A percentile compares a stretch with the other conserved stretches of the same genome.
These are phyloP conservation scores for Eristalis intricaria DNA, from an alignment of 2,888 invertebrate species.

Conservation along the genomic window DNA sequence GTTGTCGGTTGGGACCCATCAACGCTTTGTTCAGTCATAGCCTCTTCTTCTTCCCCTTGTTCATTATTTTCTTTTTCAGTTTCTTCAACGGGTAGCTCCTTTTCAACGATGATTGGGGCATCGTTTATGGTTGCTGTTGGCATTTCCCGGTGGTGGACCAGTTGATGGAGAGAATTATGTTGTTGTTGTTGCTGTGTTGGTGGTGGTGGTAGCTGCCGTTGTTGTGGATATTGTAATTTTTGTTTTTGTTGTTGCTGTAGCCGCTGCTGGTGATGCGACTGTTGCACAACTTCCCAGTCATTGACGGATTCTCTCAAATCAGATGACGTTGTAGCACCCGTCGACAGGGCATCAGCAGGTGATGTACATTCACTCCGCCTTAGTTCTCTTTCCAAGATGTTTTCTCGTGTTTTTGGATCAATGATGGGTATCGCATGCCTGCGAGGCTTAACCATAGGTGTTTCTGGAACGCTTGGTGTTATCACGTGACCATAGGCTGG, in stretches of 20 bases:
- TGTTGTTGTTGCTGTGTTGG: neutral
- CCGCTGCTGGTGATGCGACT: neutral
- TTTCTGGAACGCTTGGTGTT: conserved; percentile 51
- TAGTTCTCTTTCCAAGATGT: conserved; percentile 76
- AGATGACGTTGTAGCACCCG: conserved; percentile 18
- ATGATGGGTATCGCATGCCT: conserved; percentile 79
- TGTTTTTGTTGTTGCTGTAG: neutral
- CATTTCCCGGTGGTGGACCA: no score
- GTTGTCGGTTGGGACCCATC: conserved; percentile 9
- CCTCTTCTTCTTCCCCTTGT: conserved; percentile 21
- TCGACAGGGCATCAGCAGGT: conserved; percentile 57
- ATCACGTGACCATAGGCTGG: conserved; percentile 49
- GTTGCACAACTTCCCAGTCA: neutral
- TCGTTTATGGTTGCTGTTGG: neutral
- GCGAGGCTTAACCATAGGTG: conserved; percentile 74
- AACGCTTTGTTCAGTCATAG: conserved; percentile 40
- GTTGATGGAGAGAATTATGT: no score
- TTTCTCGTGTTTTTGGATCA: conserved; percentile 78
- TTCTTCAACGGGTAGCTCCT: neutral
- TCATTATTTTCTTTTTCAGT: conserved; percentile 8
- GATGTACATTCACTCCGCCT: conserved; percentile 56
- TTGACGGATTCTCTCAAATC: conserved; percentile 28
- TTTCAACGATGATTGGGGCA: neutral
- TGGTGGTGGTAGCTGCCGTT: neutral
- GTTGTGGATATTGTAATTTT: neutral